Conservation (phyloP, 2,113 vertebrate genomes). For the Leucosticte australis region DNA sequence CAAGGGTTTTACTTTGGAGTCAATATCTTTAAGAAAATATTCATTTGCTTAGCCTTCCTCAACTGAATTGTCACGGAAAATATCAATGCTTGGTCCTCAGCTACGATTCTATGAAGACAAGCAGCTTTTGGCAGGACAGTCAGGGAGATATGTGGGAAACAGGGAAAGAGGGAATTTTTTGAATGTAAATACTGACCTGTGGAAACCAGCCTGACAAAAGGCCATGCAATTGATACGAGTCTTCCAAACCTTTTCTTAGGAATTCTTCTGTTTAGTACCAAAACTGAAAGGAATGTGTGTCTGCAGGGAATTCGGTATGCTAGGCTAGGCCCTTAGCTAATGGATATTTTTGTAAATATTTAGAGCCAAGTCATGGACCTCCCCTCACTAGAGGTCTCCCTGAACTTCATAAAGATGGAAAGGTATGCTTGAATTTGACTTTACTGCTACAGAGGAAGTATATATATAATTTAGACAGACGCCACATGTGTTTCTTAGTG, state of each 20-base stretch:
- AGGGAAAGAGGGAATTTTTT: neutral
- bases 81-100: neutral
- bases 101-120: neutral
- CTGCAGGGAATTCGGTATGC: neutral
- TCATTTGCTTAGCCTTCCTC: neutral
- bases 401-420: neutral
- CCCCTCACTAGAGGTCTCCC: neutral
- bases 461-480: neutral
- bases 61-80: neutral
- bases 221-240: neutral
- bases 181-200: neutral
- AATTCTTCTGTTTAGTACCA: constrained; percentile 10
- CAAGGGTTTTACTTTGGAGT: neutral
- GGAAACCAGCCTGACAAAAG: neutral
- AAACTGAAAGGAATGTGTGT: neutral
- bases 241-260: neutral
- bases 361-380: neutral
- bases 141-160: neutral
- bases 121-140: neutral
- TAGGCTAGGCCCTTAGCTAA: neutral
- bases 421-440: constrained; percentile 1
- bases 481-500: neutral
- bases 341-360: constrained; percentile 51
- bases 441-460: neutral
- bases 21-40: neutral